phyloP scores from a whole-genome alignment of 2,797 vertebrate species.

The Chelon auratus region DNA sequence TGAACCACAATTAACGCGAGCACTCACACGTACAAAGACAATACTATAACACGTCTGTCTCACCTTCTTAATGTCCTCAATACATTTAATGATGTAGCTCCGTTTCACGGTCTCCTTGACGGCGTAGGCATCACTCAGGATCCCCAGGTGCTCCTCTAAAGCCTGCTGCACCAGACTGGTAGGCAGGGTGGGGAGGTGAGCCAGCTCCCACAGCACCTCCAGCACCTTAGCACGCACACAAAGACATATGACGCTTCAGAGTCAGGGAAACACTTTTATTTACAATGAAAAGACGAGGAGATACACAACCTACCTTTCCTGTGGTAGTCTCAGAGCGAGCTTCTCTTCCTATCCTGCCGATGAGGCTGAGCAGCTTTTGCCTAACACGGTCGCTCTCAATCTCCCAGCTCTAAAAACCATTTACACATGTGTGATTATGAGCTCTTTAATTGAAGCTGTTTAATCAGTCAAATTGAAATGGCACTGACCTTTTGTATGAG shows the following conservation, averaged over 20 bases:
- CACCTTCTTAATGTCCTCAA: slow-evolving; percentile 99
- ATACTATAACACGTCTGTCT: slow-evolving; percentile 36
- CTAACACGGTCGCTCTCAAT: slow-evolving; percentile 94
- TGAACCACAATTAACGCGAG: not conserved
- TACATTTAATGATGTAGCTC: slow-evolving; percentile 98
- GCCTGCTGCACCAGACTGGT: slow-evolving; percentile 96
- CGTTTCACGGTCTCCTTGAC: slow-evolving; percentile 96
- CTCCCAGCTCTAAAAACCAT: slow-evolving; percentile 92
- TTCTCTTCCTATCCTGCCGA: slow-evolving; percentile 96
- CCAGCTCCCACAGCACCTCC: slow-evolving; percentile 98
- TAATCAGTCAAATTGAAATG: not conserved
- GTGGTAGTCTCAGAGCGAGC: slow-evolving; percentile 95
- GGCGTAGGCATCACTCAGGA: slow-evolving; percentile 97
- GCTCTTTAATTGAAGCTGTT: not conserved
- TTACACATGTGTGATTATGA: slow-evolving; percentile 6
- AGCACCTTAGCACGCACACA: slow-evolving; percentile 86
- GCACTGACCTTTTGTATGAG: slow-evolving; percentile 95
- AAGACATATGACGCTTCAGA: not conserved
- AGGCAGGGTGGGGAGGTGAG: slow-evolving; percentile 94
- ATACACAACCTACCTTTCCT: slow-evolving; percentile 87
- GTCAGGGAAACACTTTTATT: not conserved
- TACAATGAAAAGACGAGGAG: not conserved
- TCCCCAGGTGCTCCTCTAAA: slow-evolving; percentile 96
- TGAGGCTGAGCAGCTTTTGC: slow-evolving; percentile 96
- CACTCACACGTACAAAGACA: not conserved